Percentiles rank a stretch among this genome's conserved stretches.
These are phyloP conservation scores for Acrossocheilus fasciatus DNA, from an alignment of 2,797 vertebrate species.

Conservation along the genomic window DNA sequence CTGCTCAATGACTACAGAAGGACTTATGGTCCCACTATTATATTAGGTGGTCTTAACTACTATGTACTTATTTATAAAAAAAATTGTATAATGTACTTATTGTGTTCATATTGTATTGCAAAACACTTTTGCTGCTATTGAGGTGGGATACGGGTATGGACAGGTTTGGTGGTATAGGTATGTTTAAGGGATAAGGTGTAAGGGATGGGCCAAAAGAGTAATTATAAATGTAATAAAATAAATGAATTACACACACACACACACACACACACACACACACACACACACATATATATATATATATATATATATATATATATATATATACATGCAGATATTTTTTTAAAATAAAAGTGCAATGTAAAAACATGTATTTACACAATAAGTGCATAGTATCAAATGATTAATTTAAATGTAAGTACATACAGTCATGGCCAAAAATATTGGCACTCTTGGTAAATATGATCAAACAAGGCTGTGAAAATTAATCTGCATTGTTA, in stretches of 20 bases:
- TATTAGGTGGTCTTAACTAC: not conserved
- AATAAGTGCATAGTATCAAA: not conserved
- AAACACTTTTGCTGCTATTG: not conserved
- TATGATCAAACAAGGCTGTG: too few relatives aligned
- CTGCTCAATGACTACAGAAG: conserved; percentile 26
- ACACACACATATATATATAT: too few relatives aligned
- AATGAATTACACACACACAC: not conserved
- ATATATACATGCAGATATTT: not conserved
- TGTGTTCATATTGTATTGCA: not conserved
- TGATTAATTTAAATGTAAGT: too few relatives aligned
- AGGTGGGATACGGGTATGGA: too few relatives aligned
- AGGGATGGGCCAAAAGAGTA: too few relatives aligned
- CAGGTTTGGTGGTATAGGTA: too few relatives aligned
- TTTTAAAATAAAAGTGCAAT: not conserved
- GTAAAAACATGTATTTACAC: not conserved
- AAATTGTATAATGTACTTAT: not conserved
- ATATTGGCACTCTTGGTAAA: too few relatives aligned
- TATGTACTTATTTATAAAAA: not conserved
- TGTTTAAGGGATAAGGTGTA: too few relatives aligned
- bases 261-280: too few relatives aligned
- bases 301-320: too few relatives aligned
- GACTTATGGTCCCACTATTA: not conserved
- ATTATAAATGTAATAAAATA: not conserved
- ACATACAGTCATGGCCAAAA: too few relatives aligned
- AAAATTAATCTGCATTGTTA: too few relatives aligned